Percentiles rank a stretch among this genome's conserved stretches.
Conservation (phyloP, 2,797 vertebrate species). For the Helarctos malayanus region DNA sequence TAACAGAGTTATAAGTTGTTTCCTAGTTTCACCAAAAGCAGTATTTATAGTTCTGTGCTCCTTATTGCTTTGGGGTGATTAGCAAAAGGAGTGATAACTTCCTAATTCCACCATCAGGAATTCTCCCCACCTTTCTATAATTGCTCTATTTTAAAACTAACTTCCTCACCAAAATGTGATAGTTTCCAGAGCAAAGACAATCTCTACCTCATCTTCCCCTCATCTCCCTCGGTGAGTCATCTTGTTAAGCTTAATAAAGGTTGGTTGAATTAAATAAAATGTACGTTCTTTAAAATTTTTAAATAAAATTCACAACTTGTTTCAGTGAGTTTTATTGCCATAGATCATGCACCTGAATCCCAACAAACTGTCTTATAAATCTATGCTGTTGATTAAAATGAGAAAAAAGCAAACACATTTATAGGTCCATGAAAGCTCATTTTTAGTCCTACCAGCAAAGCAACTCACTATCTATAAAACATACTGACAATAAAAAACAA, state of each 20-base stretch:
- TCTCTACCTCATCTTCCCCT: constrained; percentile 2
- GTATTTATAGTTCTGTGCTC: not conserved
- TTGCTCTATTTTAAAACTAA: constrained; percentile 23
- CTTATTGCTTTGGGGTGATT: not conserved
- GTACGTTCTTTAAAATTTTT: not conserved
- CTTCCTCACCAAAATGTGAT: not conserved
- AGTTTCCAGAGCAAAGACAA: not conserved
- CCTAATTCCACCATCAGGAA: constrained; percentile 32
- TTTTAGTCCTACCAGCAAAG: not conserved
- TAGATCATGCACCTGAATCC: not conserved
- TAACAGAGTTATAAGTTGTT: not conserved
- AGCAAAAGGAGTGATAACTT: not conserved
- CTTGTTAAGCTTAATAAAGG: not conserved
- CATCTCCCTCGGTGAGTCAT: not conserved
- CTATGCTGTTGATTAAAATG: constrained; percentile 35
- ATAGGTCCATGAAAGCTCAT: not conserved
- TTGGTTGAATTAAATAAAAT: constrained; percentile 29
- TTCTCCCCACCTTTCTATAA: not conserved
- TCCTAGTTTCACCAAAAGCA: not conserved
- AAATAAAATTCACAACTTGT: constrained; percentile 39
- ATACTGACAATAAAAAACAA: constrained; percentile 49
- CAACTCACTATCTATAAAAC: constrained; percentile 15
- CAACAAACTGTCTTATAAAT: constrained; percentile 44
- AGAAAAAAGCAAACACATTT: constrained; percentile 20
- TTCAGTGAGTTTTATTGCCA: constrained; percentile 22